These are phyloP conservation scores for Pachypanchax playfairii DNA, from an alignment of 2,113 vertebrate species.

Conservation along the genomic window DNA sequence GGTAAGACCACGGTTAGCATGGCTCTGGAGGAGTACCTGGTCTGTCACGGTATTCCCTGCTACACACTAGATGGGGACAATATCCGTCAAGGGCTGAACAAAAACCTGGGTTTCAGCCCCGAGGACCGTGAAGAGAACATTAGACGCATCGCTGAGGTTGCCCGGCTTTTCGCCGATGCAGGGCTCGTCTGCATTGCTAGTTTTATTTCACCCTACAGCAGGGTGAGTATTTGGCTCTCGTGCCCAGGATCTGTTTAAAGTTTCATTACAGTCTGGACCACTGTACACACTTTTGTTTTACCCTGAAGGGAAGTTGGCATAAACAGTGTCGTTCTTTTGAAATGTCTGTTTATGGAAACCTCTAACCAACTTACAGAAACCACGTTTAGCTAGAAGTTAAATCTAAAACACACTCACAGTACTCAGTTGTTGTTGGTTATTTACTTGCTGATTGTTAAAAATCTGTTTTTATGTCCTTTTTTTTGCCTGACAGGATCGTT, in stretches of 20 bases:
- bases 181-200: slow-evolving; percentile 96
- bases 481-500: slow-evolving; percentile 90
- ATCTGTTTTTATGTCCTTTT: slow-evolving; percentile 7
- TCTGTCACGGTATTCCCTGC: slow-evolving; percentile 97
- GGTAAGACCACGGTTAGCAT: slow-evolving; percentile 99
- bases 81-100: slow-evolving; percentile 96
- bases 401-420: too few species aligned
- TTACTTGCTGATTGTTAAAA: neutral
- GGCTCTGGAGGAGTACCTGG: slow-evolving; percentile 96
- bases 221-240: slow-evolving; percentile 77
- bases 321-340: neutral
- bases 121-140: slow-evolving; percentile 98
- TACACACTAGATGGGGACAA: slow-evolving; percentile 98
- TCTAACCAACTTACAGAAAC: too few species aligned
- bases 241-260: neutral
- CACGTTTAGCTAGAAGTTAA: too few species aligned
- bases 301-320: neutral
- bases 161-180: slow-evolving; percentile 95
- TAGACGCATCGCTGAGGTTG: slow-evolving; percentile 95
- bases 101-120: slow-evolving; percentile 95
- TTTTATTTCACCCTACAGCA: slow-evolving; percentile 95
- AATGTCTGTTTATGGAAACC: too few species aligned
- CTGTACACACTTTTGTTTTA: neutral
- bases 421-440: too few species aligned
- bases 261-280: neutral